Evolutionary conservation across 2,888 invertebrate genomes (phyloP).

Genomic region (Polydesmus complanatus): DNA sequence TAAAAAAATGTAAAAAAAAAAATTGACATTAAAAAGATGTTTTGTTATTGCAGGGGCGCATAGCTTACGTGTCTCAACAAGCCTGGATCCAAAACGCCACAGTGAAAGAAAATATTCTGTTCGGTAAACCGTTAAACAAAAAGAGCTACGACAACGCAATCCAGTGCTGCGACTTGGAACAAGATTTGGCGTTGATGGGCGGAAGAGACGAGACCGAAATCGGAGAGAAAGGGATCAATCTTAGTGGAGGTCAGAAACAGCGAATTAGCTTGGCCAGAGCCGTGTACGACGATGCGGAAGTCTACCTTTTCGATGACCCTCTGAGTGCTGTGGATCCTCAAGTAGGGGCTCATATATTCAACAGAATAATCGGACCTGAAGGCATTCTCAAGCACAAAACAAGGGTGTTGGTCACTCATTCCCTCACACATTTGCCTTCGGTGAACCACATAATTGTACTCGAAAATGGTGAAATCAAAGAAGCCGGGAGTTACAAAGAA

Average conservation of each 20-base stretch:
- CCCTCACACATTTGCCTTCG: constrained; percentile 38
- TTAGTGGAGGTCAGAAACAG: constrained; percentile 42
- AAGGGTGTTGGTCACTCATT: not conserved
- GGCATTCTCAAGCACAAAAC: constrained; percentile 28
- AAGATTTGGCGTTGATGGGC: not conserved
- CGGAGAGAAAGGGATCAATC: constrained; percentile 22
- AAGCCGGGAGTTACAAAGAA: constrained; percentile 32
- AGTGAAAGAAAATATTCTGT: constrained; percentile 79
- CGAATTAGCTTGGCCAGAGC: constrained; percentile 43
- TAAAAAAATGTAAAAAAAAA: too few relatives aligned
- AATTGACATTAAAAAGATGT: not conserved
- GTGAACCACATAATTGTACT: constrained; percentile 45
- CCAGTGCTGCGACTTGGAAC: not conserved
- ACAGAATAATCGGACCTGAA: constrained; percentile 26
- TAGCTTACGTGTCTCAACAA: constrained; percentile 86
- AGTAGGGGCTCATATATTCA: constrained; percentile 41
- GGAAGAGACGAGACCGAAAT: constrained; percentile 1
- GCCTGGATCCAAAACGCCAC: constrained; percentile 98
- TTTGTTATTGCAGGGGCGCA: constrained; percentile 36
- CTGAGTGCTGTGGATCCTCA: constrained; percentile 41
- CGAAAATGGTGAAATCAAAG: constrained; percentile 41
- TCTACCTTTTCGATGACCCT: constrained; percentile 45
- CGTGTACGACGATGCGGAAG: constrained; percentile 36
- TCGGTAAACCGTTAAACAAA: constrained; percentile 60
- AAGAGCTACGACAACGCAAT: constrained; percentile 22